Conservation (phyloP, 2,888 invertebrate genomes). For the Balanococcus diminutus region DNA sequence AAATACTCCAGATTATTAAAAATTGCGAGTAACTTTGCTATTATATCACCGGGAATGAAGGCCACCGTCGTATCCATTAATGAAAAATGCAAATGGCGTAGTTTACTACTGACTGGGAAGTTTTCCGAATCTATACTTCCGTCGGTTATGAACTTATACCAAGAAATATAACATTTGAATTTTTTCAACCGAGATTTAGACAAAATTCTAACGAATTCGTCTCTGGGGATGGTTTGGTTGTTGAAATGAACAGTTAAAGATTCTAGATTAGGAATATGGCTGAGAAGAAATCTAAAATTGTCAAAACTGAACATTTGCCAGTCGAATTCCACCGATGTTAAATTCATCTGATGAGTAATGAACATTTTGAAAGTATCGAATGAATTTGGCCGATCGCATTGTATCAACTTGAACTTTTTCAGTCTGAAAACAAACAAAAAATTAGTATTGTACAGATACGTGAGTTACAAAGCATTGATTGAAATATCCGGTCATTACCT, state of each 20-base stretch:
- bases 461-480: background rate
- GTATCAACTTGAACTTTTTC: background rate
- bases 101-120: background rate
- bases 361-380: background rate
- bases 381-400: background rate
- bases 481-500: background rate
- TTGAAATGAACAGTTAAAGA: background rate
- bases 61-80: background rate
- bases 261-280: background rate
- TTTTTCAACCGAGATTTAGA: background rate
- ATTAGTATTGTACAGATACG: background rate
- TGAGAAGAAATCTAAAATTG: background rate
- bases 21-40: background rate
- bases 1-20: background rate
- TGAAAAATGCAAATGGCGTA: background rate
- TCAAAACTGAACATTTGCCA: conserved; percentile 5
- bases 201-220: background rate
- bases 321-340: background rate
- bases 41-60: background rate
- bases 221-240: background rate
- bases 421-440: background rate
- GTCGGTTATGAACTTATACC: background rate
- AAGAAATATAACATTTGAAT: background rate
- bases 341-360: background rate
- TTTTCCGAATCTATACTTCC: background rate